These are phyloP conservation scores for Karalla daura DNA, from an alignment of 2,797 vertebrate genomes.

Conservation along the genomic window DNA sequence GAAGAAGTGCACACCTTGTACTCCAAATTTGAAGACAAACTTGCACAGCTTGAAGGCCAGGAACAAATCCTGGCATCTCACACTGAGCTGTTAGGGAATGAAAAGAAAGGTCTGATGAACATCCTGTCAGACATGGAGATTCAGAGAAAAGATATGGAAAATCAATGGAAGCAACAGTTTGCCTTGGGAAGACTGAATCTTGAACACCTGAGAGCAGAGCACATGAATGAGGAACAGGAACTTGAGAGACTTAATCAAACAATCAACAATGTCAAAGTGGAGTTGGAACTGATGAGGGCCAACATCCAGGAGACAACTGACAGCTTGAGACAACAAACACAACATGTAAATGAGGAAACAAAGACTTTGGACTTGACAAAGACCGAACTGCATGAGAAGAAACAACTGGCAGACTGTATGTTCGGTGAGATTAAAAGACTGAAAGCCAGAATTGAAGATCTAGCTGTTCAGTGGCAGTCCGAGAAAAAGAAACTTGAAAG, in stretches of 20 bases:
- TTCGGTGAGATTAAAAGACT: background rate
- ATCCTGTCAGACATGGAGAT: constrained; percentile 34
- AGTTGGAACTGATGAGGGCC: background rate
- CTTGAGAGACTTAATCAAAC: constrained; percentile 7
- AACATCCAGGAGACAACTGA: background rate
- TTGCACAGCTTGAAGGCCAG: constrained; percentile 8
- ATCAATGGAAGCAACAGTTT: background rate
- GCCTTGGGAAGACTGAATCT: constrained; percentile 1
- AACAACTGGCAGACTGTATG: background rate
- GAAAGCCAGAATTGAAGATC: background rate
- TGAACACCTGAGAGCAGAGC: constrained; percentile 16
- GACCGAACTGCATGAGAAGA: background rate
- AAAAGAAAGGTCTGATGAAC: background rate
- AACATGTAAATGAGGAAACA: background rate
- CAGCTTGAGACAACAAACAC: constrained; percentile 21
- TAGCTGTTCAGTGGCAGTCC: background rate
- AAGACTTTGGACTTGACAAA: background rate
- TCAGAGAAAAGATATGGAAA: constrained; percentile 34
- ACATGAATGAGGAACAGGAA: constrained; percentile 33
- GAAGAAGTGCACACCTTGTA: no score
- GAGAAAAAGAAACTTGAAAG: background rate
- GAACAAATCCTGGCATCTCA: background rate
- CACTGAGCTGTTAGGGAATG: background rate
- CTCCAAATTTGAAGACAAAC: no score
- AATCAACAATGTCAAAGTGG: background rate